These are phyloP conservation scores for Urocitellus parryii DNA, from an alignment of 2,113 vertebrate genomes.

Conservation along the genomic window DNA sequence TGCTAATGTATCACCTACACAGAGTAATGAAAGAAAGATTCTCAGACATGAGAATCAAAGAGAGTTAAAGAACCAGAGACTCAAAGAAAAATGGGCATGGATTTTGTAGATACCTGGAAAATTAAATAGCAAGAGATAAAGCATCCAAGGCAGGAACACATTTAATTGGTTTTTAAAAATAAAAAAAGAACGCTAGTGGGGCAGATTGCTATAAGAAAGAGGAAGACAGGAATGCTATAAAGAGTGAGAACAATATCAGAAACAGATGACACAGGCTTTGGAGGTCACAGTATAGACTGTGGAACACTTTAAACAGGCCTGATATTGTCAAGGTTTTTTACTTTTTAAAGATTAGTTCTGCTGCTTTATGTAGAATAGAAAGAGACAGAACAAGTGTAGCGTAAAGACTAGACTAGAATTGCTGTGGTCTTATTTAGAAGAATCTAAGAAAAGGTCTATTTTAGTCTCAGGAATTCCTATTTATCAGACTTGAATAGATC, in stretches of 20 bases:
- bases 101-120: not conserved
- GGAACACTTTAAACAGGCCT: not conserved
- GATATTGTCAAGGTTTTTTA: not conserved
- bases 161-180: not conserved
- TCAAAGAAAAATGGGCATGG: not conserved
- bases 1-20: not conserved
- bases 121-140: not conserved
- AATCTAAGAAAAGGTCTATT: not conserved
- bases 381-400: accelerated
- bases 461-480: not conserved
- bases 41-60: not conserved
- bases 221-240: not conserved
- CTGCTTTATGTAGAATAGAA: not conserved
- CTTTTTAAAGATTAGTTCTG: not conserved
- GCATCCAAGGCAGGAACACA: not conserved
- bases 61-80: not conserved
- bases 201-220: not conserved
- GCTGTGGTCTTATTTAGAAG: not conserved
- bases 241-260: not conserved
- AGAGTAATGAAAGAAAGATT: not conserved
- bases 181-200: not conserved
- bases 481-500: not conserved
- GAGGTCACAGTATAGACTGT: not conserved
- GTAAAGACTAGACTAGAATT: not conserved
- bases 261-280: not conserved